A percentile compares a stretch with the other conserved stretches of the same genome.
Evolutionary conservation across 2,797 vertebrate genomes (phyloP).

Genomic region (Xenopus petersii): DNA sequence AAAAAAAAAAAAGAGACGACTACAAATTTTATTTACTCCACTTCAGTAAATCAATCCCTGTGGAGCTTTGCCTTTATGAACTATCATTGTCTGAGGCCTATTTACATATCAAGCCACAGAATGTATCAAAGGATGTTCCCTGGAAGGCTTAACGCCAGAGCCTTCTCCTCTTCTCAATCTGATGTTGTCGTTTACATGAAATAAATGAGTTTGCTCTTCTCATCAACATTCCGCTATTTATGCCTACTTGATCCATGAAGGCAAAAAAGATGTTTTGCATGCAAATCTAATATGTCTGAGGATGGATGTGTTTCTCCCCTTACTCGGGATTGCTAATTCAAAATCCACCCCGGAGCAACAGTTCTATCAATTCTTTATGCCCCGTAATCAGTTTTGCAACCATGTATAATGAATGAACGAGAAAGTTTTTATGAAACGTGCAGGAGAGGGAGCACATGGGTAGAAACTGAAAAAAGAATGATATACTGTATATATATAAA

Average conservation of each 20-base stretch:
- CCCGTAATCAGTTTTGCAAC: slow-evolving; percentile 46
- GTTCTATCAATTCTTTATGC: slow-evolving; percentile 50
- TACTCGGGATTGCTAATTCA: slow-evolving; percentile 42
- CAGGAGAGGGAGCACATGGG: slow-evolving; percentile 12
- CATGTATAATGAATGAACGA: slow-evolving; percentile 46
- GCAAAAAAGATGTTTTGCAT: slow-evolving; percentile 49
- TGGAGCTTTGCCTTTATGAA: slow-evolving; percentile 46
- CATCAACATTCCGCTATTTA: slow-evolving; percentile 47
- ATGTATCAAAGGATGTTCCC: slow-evolving; percentile 43
- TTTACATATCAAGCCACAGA: slow-evolving; percentile 45
- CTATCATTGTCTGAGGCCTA: slow-evolving; percentile 36
- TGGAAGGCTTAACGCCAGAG: slow-evolving; percentile 34
- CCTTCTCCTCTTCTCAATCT: slow-evolving; percentile 31
- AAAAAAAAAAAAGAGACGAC: slow-evolving; percentile 1
- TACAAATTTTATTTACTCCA: slow-evolving; percentile 43
- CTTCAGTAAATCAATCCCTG: slow-evolving; percentile 46
- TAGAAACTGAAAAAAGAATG: slow-evolving; percentile 1
- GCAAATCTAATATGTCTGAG: slow-evolving; percentile 47
- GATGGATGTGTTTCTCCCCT: slow-evolving; percentile 27
- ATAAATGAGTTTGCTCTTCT: slow-evolving; percentile 48
- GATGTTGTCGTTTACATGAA: slow-evolving; percentile 49
- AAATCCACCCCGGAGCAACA: slow-evolving; percentile 44
- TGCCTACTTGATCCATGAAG: slow-evolving; percentile 42
- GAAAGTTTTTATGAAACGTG: slow-evolving; percentile 40
- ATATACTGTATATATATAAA: slow-evolving; percentile 16